Evolutionary conservation across 1,140 invertebrate genomes (phyloP).

Genomic region (Drosophila bocki): DNA sequence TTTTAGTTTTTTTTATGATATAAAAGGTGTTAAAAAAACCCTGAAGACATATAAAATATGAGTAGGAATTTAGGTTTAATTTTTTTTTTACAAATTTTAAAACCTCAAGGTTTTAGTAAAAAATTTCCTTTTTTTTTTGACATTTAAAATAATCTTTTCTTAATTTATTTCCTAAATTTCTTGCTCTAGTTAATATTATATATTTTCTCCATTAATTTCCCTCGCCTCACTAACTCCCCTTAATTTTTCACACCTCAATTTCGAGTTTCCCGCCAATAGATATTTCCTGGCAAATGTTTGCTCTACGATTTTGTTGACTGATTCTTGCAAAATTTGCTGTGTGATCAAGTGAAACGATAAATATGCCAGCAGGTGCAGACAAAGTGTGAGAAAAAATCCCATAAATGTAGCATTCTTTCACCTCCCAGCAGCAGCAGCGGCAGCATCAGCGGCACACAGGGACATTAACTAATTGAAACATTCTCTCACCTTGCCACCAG

Average conservation of each 20-base stretch:
- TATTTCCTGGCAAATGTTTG: constrained; percentile 69
- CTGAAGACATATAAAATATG: not conserved
- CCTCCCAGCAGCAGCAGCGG: not conserved
- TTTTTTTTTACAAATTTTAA: too few species aligned
- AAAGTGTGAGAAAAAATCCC: constrained; percentile 22
- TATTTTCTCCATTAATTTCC: constrained; percentile 55
- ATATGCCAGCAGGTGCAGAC: constrained; percentile 14
- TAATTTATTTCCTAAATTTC: not conserved
- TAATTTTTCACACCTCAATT: constrained; percentile 59
- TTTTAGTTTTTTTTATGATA: not conserved
- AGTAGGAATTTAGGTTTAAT: too few species aligned
- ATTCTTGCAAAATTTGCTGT: constrained; percentile 9
- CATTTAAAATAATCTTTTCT: too few species aligned
- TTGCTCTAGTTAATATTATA: constrained; percentile 25
- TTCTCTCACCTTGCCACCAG: constrained; percentile 52
- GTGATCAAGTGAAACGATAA: constrained; percentile 26
- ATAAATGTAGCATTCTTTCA: not conserved
- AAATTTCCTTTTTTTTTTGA: too few species aligned
- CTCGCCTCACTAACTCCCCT: constrained; percentile 3
- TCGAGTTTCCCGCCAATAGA: constrained; percentile 51
- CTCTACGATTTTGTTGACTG: constrained; percentile 47
- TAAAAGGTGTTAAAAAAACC: too few species aligned
- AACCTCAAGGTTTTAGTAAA: too few species aligned
- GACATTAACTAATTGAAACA: constrained; percentile 60
- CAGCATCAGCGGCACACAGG: not conserved